phyloP scores from a whole-genome alignment of 2,888 invertebrate genomes.

The Arge pagana region DNA sequence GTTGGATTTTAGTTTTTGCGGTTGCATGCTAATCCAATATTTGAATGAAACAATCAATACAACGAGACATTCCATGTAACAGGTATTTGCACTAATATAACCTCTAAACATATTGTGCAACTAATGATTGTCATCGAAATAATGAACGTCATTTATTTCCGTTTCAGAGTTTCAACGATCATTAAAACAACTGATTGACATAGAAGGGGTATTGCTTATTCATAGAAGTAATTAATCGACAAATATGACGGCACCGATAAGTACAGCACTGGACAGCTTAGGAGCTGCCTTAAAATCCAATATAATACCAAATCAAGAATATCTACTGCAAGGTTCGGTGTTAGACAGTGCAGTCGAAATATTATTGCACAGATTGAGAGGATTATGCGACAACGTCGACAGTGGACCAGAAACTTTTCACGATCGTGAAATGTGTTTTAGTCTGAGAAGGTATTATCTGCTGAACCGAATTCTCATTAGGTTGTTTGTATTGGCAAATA shows the following conservation, averaged over 20 bases:
- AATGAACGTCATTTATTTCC: too few relatives aligned
- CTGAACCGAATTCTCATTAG: background rate
- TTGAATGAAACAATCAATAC: too few relatives aligned
- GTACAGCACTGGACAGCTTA: slow-evolving; percentile 76
- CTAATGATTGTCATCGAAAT: too few relatives aligned
- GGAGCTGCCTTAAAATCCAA: slow-evolving; percentile 80
- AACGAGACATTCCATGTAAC: too few relatives aligned
- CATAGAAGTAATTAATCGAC: background rate
- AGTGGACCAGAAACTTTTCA: slow-evolving; percentile 89
- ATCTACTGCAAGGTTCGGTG: slow-evolving; percentile 91
- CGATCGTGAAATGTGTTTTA: slow-evolving; percentile 92
- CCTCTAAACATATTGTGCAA: too few relatives aligned
- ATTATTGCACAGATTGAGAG: slow-evolving; percentile 81
- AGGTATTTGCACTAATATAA: too few relatives aligned
- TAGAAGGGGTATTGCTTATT: too few relatives aligned
- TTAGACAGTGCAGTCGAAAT: slow-evolving; percentile 90
- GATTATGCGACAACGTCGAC: slow-evolving; percentile 92
- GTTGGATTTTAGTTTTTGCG: too few relatives aligned
- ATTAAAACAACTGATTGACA: too few relatives aligned
- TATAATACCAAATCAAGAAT: slow-evolving; percentile 92
- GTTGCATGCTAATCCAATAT: too few relatives aligned
- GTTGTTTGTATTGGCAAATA: background rate
- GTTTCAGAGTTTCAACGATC: too few relatives aligned
- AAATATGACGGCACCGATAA: slow-evolving; percentile 59
- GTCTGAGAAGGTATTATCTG: slow-evolving; percentile 64